A percentile compares a stretch with the other conserved stretches of the same genome.
Evolutionary conservation across 2,888 invertebrate genomes (phyloP).

Genomic region (Neuroscelio doddi): DNA sequence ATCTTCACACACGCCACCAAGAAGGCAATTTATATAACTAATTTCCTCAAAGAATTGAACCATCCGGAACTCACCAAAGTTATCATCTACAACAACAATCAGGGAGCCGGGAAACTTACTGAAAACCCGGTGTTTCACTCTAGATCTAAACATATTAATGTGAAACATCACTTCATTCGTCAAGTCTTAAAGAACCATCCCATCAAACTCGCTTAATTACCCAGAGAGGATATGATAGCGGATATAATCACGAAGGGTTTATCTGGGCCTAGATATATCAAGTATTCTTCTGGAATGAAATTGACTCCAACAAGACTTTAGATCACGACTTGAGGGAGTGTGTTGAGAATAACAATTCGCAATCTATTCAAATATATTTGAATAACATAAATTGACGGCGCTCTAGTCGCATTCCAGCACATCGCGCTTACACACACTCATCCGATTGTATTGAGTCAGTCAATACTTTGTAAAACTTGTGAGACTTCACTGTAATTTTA

Average conservation of each 20-base stretch:
- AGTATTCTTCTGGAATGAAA: not conserved
- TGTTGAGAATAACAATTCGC: constrained; percentile 4
- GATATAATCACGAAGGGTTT: constrained; percentile 31
- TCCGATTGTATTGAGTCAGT: no score
- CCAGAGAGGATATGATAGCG: constrained; percentile 26
- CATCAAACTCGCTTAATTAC: constrained; percentile 14
- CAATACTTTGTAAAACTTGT: no score
- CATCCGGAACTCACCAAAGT: not conserved
- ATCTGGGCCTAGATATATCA: no score
- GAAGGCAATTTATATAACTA: constrained; percentile 20
- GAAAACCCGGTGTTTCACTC: constrained; percentile 14
- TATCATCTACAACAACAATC: constrained; percentile 28
- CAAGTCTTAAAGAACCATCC: constrained; percentile 14
- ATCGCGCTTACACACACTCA: no score
- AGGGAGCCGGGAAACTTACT: constrained; percentile 27
- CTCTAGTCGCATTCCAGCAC: no score
- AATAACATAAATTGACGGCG: no score
- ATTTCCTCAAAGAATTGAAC: constrained; percentile 20
- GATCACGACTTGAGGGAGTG: constrained; percentile 11
- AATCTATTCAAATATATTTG: no score
- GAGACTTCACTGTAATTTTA: no score
- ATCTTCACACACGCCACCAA: constrained; percentile 29
- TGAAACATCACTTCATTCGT: constrained; percentile 12
- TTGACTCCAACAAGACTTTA: not conserved
- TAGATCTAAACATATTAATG: constrained; percentile 11